Conservation (phyloP, 2,888 invertebrate species). For the Pseudococcus jackbeardsleyi region DNA sequence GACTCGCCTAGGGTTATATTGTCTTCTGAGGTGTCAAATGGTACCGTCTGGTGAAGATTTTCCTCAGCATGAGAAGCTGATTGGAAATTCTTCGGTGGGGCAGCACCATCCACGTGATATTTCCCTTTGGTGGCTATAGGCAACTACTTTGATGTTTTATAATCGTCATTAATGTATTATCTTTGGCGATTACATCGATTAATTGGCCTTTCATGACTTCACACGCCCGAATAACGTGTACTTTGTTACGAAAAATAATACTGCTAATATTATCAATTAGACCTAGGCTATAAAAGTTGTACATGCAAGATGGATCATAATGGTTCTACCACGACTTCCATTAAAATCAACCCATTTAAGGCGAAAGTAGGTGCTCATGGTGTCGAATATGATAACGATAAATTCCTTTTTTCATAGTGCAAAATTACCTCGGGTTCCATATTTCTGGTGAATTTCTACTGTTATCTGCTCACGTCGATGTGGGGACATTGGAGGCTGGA, state of each 20-base stretch:
- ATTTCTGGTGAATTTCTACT: too few species aligned
- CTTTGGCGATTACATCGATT: conserved; percentile 47
- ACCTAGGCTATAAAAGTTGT: conserved; percentile 5
- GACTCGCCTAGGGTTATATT: neutral
- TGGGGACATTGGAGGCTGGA: too few species aligned
- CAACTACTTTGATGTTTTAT: neutral
- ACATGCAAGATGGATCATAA: neutral
- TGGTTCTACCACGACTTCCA: conserved; percentile 13
- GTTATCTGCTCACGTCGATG: too few species aligned
- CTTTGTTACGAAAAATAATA: conserved; percentile 12
- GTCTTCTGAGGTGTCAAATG: too few species aligned
- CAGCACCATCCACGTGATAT: too few species aligned
- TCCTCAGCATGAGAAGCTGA: too few species aligned
- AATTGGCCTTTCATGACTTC: conserved; percentile 48
- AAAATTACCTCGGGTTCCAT: too few species aligned
- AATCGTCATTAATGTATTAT: neutral
- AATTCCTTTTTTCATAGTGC: too few species aligned
- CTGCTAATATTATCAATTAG: conserved; percentile 3
- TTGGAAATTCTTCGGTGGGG: too few species aligned
- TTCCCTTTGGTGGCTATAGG: too few species aligned
- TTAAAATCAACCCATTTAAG: conserved; percentile 17
- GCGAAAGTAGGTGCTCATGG: neutral
- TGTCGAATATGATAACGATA: neutral
- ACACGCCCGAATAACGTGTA: conserved; percentile 25
- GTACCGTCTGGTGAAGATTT: too few species aligned